Percentiles rank a stretch among this genome's conserved stretches.
Conservation (phyloP, 2,888 invertebrate species). For the Agrotis clavis region DNA sequence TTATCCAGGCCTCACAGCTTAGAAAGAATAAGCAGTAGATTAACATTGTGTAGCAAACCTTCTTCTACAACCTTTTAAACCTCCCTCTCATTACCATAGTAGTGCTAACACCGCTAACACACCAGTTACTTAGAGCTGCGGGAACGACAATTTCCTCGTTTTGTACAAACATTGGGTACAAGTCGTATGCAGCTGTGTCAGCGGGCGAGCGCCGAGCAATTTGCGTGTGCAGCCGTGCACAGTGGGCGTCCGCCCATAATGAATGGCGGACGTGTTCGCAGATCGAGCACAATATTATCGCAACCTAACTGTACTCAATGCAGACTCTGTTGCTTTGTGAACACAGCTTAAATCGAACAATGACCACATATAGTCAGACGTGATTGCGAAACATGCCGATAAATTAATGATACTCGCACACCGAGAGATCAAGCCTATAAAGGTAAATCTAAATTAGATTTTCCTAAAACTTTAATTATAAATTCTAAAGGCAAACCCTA, state of each 20-base stretch:
- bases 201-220: conserved; percentile 83
- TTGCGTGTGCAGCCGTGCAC: conserved; percentile 88
- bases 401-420: conserved; percentile 50
- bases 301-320: conserved; percentile 69
- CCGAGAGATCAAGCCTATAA: conserved; percentile 21
- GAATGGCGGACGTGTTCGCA: conserved; percentile 81
- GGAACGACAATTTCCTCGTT: conserved; percentile 77
- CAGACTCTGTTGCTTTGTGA: conserved; percentile 67
- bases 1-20: background rate
- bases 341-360: conserved; percentile 71
- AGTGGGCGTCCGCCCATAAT: conserved; percentile 86
- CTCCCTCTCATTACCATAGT: conserved; percentile 68
- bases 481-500: conserved; percentile 5
- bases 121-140: conserved; percentile 73
- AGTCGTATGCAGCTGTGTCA: conserved; percentile 80
- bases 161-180: conserved; percentile 76
- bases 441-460: conserved; percentile 37
- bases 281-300: conserved; percentile 77
- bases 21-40: conserved; percentile 8
- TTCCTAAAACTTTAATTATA: conserved; percentile 24
- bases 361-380: conserved; percentile 67
- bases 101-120: conserved; percentile 74
- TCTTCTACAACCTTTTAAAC: conserved; percentile 61
- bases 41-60: conserved; percentile 20
- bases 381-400: conserved; percentile 52